Conservation (phyloP, 2,888 invertebrate species). For the Heteromurus nitidus region DNA sequence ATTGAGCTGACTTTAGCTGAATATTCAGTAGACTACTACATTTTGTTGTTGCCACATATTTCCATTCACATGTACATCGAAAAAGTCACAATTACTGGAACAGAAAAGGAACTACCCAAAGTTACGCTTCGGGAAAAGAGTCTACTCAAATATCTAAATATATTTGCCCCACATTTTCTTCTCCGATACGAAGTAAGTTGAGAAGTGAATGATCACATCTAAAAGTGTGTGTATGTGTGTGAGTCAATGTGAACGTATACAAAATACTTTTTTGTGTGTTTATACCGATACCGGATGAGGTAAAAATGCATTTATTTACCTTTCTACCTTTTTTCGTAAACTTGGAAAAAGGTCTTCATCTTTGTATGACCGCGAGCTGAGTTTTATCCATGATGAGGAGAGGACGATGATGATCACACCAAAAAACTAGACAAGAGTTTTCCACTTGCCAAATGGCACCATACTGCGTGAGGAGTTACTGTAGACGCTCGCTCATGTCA, state of each 20-base stretch:
- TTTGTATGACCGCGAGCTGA: background rate
- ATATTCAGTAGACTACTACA: slow-evolving; percentile 30
- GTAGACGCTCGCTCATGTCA: background rate
- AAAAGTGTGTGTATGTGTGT: slow-evolving; percentile 22
- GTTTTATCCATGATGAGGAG: slow-evolving; percentile 20
- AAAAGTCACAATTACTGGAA: background rate
- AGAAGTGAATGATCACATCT: background rate
- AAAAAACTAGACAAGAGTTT: slow-evolving; percentile 47
- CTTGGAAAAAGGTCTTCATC: slow-evolving; percentile 42
- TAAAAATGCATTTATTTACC: slow-evolving; percentile 5
- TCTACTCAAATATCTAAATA: slow-evolving; percentile 9
- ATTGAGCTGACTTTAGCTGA: slow-evolving; percentile 27
- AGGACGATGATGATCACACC: slow-evolving; percentile 8
- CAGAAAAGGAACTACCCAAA: background rate
- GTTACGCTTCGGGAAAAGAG: no score
- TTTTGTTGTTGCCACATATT: background rate
- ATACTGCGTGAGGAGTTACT: slow-evolving; percentile 24
- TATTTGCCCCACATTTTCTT: background rate
- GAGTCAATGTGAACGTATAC: background rate
- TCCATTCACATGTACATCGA: no score
- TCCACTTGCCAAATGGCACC: slow-evolving; percentile 60
- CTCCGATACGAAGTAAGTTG: background rate
- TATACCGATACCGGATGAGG: slow-evolving; percentile 3
- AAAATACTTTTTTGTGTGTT: slow-evolving; percentile 6
- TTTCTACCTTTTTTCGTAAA: slow-evolving; percentile 48